Percentiles rank a stretch among this genome's conserved stretches.
Evolutionary conservation across 1,140 invertebrate species (phyloP).

Genomic region (Drosophila kurseongensis): DNA sequence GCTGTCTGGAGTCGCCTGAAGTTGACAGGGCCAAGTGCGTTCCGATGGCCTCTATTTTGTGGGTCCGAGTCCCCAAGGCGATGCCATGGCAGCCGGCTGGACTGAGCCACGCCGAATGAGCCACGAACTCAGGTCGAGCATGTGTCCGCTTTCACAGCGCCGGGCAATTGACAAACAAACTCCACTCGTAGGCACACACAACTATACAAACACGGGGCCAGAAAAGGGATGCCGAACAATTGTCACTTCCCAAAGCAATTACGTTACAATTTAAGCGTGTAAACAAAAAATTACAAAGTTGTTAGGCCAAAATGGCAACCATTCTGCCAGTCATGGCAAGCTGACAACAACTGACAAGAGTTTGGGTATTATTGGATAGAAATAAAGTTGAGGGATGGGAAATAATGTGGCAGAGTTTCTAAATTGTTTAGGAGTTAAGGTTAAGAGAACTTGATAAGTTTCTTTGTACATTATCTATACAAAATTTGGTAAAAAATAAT

Average conservation of each 20-base stretch:
- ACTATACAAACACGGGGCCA: neutral
- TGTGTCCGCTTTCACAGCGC: constrained; percentile 74
- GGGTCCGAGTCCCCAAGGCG: constrained; percentile 14
- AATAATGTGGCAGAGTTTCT: neutral
- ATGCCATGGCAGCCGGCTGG: constrained; percentile 31
- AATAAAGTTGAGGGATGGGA: neutral
- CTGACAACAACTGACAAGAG: constrained; percentile 31
- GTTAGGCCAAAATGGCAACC: constrained; percentile 75
- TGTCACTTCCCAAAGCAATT: constrained; percentile 82
- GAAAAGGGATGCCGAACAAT: constrained; percentile 52
- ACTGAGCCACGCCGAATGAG: too few relatives aligned
- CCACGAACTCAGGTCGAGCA: constrained; percentile 60
- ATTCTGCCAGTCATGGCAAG: constrained; percentile 67
- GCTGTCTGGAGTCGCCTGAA: constrained; percentile 35
- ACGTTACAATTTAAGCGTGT: constrained; percentile 80
- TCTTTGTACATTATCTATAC: too few relatives aligned
- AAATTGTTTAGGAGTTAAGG: neutral
- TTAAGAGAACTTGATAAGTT: too few relatives aligned
- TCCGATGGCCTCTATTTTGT: constrained; percentile 46
- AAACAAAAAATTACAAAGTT: constrained; percentile 83
- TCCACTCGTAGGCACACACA: constrained; percentile 14
- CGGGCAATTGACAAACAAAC: constrained; percentile 62
- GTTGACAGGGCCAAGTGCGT: constrained; percentile 70
- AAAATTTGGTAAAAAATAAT: too few relatives aligned
- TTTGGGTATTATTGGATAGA: neutral